Evolutionary conservation across 2,113 vertebrate species (phyloP).

Genomic region (Paraplagusia blochii): DNA sequence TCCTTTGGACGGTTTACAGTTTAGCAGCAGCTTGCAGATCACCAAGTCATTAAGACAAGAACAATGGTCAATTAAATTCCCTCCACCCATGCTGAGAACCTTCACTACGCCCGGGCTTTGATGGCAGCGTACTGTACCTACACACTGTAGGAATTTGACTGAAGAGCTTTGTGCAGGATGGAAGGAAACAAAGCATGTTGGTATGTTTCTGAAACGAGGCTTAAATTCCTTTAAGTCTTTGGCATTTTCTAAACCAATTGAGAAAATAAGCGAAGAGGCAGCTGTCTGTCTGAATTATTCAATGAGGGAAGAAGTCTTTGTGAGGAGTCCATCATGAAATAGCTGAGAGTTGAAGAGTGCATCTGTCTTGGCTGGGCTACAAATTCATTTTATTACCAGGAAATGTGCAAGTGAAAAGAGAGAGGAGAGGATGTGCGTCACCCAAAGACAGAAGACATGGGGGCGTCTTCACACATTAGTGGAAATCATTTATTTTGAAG

Average conservation of each 20-base stretch:
- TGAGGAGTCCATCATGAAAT: slow-evolving; percentile 27
- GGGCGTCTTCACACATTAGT: slow-evolving; percentile 42
- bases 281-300: slow-evolving; percentile 60
- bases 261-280: slow-evolving; percentile 42
- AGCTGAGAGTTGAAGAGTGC: slow-evolving; percentile 37
- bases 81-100: slow-evolving; percentile 42
- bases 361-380: slow-evolving; percentile 62
- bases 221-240: slow-evolving; percentile 15
- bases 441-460: slow-evolving; percentile 42
- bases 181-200: background rate
- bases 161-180: slow-evolving; percentile 29
- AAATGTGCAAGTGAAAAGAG: slow-evolving; percentile 45
- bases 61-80: slow-evolving; percentile 51
- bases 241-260: slow-evolving; percentile 32
- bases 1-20: slow-evolving; percentile 31
- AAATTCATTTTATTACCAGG: slow-evolving; percentile 58
- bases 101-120: slow-evolving; percentile 37
- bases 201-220: no score
- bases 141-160: slow-evolving; percentile 26
- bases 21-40: slow-evolving; percentile 48
- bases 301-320: slow-evolving; percentile 41
- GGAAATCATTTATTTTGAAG: slow-evolving; percentile 33
- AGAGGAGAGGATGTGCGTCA: slow-evolving; percentile 56
- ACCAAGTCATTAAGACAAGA: slow-evolving; percentile 47
- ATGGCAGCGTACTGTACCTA: slow-evolving; percentile 45